Base-by-base conservation (phyloP, 2,888 invertebrate species). In the Habroteleia sp. region DNA sequence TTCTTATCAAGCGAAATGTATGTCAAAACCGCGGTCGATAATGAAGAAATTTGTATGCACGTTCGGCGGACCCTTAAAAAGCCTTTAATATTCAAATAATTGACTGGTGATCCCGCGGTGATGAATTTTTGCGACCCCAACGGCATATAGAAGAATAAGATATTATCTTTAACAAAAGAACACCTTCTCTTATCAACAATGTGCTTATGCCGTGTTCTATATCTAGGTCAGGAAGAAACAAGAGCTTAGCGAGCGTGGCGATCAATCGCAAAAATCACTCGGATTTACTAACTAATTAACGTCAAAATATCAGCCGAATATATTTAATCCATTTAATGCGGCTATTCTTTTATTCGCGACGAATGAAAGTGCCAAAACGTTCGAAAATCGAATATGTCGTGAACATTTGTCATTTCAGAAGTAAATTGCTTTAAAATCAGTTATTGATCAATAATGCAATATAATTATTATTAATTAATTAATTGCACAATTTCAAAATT, bases 191-290 rank as follows among this genome's bases (percentile, higher is more conserved):
- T 62, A 52, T 62, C 52, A 65, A 54, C 65, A 65, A 42, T 37
- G 37, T 44, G 5, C 37, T 42, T 46, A 46, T 33, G 37, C 23
- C 14, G 27, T 16, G 31, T 25, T 20, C 2, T 14, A 29, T 27
- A 68, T 58, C 3, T 69, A 62, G 69, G 60, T 69, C 60, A 62
- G 44, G 27, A 35, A 60, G 68, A 35, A 50, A 69, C 69, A 62
- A 62, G 69, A 62, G 69, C 46, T 20, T 20, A 17, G 68, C 58
- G 23, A 50, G 56, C 58, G 31, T 33, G 23, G 17, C 68, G 41
- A 69, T 69, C 69, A 69, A 69, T 69, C 44, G 60, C 52, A 50
- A 68, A 42, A 33, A 54, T 29, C 66, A 25, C 37, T 25, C 27
- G 25, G 25, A 27, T 54, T 58, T 39, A 35, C 56, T 35, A 42